Evolutionary conservation across 2,797 vertebrate genomes (phyloP).

Genomic region (Sebastiscus albofasciatus): DNA sequence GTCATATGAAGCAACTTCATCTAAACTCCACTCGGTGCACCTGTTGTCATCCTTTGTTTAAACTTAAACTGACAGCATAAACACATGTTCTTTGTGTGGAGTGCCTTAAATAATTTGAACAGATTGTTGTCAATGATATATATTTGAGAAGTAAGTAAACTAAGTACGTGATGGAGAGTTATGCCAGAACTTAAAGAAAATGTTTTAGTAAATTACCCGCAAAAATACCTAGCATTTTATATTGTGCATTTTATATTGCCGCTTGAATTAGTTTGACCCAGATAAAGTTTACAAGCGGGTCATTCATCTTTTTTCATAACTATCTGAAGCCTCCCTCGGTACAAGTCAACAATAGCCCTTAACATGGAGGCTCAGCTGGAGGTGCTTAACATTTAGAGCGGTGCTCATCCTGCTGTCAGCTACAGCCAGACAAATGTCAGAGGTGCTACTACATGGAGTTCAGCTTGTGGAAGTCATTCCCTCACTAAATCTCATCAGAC

Average conservation of each 20-base stretch:
- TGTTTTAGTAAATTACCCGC: neutral
- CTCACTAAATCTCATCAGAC: constrained; percentile 41
- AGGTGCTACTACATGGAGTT: constrained; percentile 74
- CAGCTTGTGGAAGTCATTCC: constrained; percentile 67
- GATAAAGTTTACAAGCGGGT: constrained; percentile 39
- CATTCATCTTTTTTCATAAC: constrained; percentile 44
- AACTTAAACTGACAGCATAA: constrained; percentile 55
- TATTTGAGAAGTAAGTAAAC: constrained; percentile 19
- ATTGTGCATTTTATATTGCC: neutral
- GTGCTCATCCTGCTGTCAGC: constrained; percentile 73
- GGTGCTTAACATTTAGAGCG: constrained; percentile 76
- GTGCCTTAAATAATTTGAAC: constrained; percentile 45
- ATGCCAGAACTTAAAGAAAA: constrained; percentile 4
- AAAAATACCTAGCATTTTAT: neutral
- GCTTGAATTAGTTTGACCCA: constrained; percentile 38
- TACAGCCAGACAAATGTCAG: constrained; percentile 75
- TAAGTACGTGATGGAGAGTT: constrained; percentile 1
- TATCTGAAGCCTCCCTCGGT: constrained; percentile 61
- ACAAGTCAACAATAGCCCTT: constrained; percentile 76
- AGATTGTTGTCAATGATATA: constrained; percentile 54
- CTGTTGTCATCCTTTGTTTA: constrained; percentile 70
- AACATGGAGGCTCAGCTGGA: constrained; percentile 81
- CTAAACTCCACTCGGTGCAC: constrained; percentile 57
- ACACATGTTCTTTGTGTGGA: constrained; percentile 41
- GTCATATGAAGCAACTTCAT: constrained; percentile 68